Base-by-base conservation (phyloP, 2,113 vertebrate species). In the Anas platyrhynchos region DNA sequence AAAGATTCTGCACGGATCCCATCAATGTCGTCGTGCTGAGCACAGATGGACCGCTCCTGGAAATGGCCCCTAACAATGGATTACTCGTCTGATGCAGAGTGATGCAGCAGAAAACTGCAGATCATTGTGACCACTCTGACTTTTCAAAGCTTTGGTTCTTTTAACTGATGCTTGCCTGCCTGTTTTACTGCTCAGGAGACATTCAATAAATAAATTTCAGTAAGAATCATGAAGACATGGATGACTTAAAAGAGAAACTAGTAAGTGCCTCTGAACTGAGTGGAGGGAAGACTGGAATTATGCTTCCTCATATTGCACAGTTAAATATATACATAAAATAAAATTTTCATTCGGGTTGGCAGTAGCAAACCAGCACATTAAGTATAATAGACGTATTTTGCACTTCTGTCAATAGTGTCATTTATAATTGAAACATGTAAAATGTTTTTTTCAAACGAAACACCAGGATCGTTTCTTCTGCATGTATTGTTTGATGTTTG, bases 31-130 rank as follows among this genome's bases (percentile, higher is more conserved):
- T 96, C 90, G 65, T 88, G 91, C 94, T 86, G 88, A 16, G 95
- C 97, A 94, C 96, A 97, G 96, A 97, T 94, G 95, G 97, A 83
- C 71, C 5, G 16, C 91, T 96, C 95, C 91, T 98, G 95, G 97
- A 97, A 92, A 50, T 6, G 11, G 50, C 97, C 93, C 97, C 94
- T 93, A 91, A 93, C 25, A 14, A 96, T 95, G 94, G 96, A 97
- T 97, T 94, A 96, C 78, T 96, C 63, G 6, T 52, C 59, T 89
- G 91, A 92, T 94, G 63, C 88, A 94, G 73, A 96, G 95, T 84
- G 95, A 97, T 96, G 67, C 93, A 88, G 91, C 61, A 92, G 96
- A 97, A 97, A 96, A 96, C 86, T 88, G 88, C 89, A 58, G 88
- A 80, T 97, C 92, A 46, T 59, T 7, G 16, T 88, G 90, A 94